Evolutionary conservation across 2,888 invertebrate genomes (phyloP), one percentile per base, ranked within the genome.

Genomic region (Furcula furcula): DNA sequence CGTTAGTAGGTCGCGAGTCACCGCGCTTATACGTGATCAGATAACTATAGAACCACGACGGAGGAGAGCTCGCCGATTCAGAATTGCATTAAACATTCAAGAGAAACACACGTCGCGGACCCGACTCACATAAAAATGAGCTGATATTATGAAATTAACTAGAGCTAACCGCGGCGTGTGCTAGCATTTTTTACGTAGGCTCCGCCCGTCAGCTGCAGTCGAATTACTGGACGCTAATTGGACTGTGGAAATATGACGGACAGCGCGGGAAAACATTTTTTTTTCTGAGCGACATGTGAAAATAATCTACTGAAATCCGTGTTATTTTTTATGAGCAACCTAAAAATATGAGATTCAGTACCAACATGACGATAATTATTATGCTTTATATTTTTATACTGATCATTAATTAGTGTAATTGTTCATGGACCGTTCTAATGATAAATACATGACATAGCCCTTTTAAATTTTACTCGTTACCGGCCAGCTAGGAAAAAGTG

Each of bases 141-240:
- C 77, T 74, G 75, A 78, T 87, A 81, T 89, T 86, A 87, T 84
- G 85, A 82, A 88, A 89, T 88, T 88, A 87, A 75, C 77, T 70
- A 65, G 70, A 73, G 72, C 69, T 72, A 74, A 70, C 76, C 74
- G 73, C 68, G 58, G 59, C 65, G 73, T 69, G 67, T 68, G 72
- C 69, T 72, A 57, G 57, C 56, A 74, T 79, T 83, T 83, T 86
- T 84, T 82, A 65, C 67, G 66, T 63, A 71, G 72, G 69, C 70
- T 57, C 64, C 55, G 57, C 65, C 68, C 81, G 83, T 81, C 86
- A 83, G 79, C 78, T 76, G 55, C 71, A 68, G 76, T 78, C 81
- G 79, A 84, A 87, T 87, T 84, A 86, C 76, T 70, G 74, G 86
- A 86, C 86, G 76, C 74, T 88, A 88, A 88, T 88, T 88, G 85